Evolutionary conservation across 2,113 vertebrate species (phyloP), one percentile per base, ranked within the genome.

Genomic region (Dolichotis patagonum): DNA sequence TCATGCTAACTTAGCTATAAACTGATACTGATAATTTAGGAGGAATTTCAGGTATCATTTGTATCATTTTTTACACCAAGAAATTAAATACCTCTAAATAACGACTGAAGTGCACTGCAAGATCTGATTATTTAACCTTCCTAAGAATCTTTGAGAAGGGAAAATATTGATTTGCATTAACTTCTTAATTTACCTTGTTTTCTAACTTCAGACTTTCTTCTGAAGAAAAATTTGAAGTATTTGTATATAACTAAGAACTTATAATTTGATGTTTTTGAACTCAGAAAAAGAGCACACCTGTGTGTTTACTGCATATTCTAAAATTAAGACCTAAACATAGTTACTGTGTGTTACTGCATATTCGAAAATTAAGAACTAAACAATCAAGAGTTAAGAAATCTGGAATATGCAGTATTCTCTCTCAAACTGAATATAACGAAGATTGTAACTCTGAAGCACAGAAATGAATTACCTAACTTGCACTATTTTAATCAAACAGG

Each of bases 71-170:
- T 88, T 86, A 65, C 32, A 41, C 46, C 22, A n/a, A 38, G 16
- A 62, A 94, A 87, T 69, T 81, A 92, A 89, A 26, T 30, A 92
- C 5, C 12, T 56, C 90, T 35, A 69, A 73, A 84, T 86, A 65
- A 71, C 54, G 32, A 91, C 46, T 87, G 77, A 86, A 80, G 83
- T 16, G 35, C 41, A 85, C 0, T 26, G 2, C 5, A 75, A 46
- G 49, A 83, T 32, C 80, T 81, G 85, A 73, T 63, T 60, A 63
- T 46, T 80, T 80, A 90, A 92, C 13, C 24, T 82, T 75, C 78
- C 13, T 35, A 77, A 88, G 43, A 88, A 43, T 56, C 60, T 95
- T 26, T 58, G 14, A 77, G 58, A 86, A 82, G n/a, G 52, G 2
- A 91, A 85, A 90, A 46, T 32, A 67, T 22, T 46, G 60, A n/a